phyloP scores from a whole-genome alignment of 1,140 invertebrate genomes.

The Caenorhabditis brenneri region DNA sequence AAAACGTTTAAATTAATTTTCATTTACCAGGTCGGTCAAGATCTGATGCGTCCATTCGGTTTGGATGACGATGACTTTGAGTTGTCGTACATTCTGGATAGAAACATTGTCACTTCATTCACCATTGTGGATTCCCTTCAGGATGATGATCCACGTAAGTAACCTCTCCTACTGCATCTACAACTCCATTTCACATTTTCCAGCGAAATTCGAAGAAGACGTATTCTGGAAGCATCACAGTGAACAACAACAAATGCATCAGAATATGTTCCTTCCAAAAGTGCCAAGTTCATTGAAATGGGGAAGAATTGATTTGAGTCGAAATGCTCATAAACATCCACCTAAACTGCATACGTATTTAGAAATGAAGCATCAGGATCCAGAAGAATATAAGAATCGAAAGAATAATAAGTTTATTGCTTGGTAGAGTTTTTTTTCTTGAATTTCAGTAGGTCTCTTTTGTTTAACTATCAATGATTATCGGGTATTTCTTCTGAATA shows the following conservation, averaged over 20 bases:
- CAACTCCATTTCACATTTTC: neutral
- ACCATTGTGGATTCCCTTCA: conserved; percentile 51
- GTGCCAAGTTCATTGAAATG: conserved; percentile 37
- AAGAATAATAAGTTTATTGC: conserved; percentile 35
- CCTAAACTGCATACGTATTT: conserved; percentile 48
- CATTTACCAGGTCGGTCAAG: conserved; percentile 54
- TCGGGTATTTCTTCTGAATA: neutral
- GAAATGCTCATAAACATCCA: conserved; percentile 49
- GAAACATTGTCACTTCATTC: conserved; percentile 51
- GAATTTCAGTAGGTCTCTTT: no score
- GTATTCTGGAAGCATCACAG: conserved; percentile 45
- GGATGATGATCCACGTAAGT: conserved; percentile 45
- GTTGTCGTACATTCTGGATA: conserved; percentile 50
- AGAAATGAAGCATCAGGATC: conserved; percentile 39
- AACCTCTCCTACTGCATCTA: no score
- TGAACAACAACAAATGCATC: conserved; percentile 35
- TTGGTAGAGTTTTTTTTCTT: neutral
- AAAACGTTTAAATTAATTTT: no score
- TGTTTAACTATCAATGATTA: no score
- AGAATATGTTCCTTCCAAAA: conserved; percentile 15
- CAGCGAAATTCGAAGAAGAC: conserved; percentile 46
- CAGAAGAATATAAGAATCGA: conserved; percentile 6
- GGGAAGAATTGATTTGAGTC: conserved; percentile 48
- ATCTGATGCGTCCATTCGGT: conserved; percentile 53
- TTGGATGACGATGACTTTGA: conserved; percentile 56